Base-by-base conservation (phyloP, 2,113 vertebrate species). In the Callorhinus ursinus region DNA sequence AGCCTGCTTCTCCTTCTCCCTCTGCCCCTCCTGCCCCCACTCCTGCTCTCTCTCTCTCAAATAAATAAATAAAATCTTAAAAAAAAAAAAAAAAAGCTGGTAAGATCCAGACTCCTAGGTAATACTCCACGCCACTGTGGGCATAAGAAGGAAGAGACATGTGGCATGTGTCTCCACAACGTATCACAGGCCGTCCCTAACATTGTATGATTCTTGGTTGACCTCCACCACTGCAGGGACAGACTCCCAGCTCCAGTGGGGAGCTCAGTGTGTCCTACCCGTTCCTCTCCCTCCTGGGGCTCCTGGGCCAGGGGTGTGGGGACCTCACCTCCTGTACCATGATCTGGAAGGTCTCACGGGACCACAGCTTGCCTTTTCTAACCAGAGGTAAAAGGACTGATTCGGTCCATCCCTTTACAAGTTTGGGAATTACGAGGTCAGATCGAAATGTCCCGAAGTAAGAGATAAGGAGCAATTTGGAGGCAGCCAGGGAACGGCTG, bases 41-140 rank as follows among this genome's bases (percentile, higher is more conserved):
- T 69, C 16, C 18, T 36, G 67, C n/a, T 69, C 67, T 21, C 33
- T n/a, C 33, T 69, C 61, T 63, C n/a, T 69, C 33, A 36, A 69
- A 36, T 36, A 69, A 69, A 69, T 36, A 69, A 22, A 69, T 36
- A 16, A 69, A 36, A 36, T 69, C 67, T 69, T 31, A 3, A 65
- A 33, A 33, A 65, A 13, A 24, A 14, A 14, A 55, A 67, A 67
- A 81, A 53, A 65, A 24, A 89, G 59, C 69, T 31, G 28, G 24
- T 49, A 77, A 49, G 26, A 49, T 10, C 39, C 7, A 14, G 33
- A 59, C 65, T 80, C 77, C 80, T 51, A n/a, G 12, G 82, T 67
- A 10, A 14, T 69, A 6, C 0, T 0, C 6, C 13, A 1, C 1
- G 7, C 24, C 1, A 2, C n/a, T 13, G 0, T 5, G 28, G 42